These are phyloP conservation scores for Aphelenchoides besseyi DNA, from an alignment of 1,140 invertebrate species.

Conservation along the genomic window DNA sequence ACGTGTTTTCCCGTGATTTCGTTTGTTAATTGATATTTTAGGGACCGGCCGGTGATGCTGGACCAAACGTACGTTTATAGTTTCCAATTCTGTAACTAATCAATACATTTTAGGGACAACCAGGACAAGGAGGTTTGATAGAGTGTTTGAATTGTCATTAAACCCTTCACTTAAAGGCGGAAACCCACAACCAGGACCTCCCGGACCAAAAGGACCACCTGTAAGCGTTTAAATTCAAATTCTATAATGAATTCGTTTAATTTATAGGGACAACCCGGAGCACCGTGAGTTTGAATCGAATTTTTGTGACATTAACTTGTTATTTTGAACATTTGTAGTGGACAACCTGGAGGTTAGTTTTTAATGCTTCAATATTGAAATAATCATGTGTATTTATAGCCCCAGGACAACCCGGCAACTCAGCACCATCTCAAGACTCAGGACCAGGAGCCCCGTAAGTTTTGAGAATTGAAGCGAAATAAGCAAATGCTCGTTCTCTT, in stretches of 20 bases:
- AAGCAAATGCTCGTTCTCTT: too few species aligned
- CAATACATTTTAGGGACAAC: neutral
- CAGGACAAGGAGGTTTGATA: neutral
- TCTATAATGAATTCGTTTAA: too few species aligned
- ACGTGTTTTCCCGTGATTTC: neutral
- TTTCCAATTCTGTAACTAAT: neutral
- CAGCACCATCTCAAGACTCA: too few species aligned
- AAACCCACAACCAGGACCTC: constrained; percentile 23
- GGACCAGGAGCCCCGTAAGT: too few species aligned
- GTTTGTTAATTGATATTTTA: neutral
- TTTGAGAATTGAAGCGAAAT: too few species aligned
- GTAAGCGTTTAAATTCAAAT: too few species aligned
- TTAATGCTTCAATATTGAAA: constrained; percentile 14
- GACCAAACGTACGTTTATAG: constrained; percentile 11
- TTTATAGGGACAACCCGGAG: too few species aligned
- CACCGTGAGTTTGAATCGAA: too few species aligned
- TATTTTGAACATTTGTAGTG: too few species aligned
- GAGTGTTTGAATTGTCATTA: neutral
- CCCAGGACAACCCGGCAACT: too few species aligned
- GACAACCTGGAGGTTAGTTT: constrained; percentile 17
- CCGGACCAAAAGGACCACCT: constrained; percentile 30
- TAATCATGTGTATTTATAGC: too few species aligned
- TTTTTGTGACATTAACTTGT: too few species aligned
- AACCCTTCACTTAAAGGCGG: neutral
- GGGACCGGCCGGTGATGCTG: neutral